A percentile compares a stretch with the other conserved stretches of the same genome.
Evolutionary conservation across 2,888 invertebrate genomes (phyloP).

Genomic region (Halocaridina rubra): DNA sequence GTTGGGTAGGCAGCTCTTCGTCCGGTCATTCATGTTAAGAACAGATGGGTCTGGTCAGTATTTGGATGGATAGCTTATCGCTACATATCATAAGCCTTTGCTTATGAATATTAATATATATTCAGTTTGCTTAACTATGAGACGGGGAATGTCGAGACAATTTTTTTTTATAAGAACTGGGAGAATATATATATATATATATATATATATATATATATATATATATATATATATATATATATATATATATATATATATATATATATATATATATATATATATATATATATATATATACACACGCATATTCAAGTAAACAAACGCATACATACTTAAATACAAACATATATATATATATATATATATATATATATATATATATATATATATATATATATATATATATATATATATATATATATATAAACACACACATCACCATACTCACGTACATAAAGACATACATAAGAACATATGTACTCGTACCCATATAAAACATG

Average conservation of each 20-base stretch:
- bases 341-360: background rate
- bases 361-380: background rate
- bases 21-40: too few relatives aligned
- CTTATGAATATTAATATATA: background rate
- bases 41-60: too few relatives aligned
- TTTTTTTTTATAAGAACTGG: background rate
- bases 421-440: background rate
- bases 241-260: background rate
- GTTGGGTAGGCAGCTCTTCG: too few relatives aligned
- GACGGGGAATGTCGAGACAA: background rate
- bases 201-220: background rate
- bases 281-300: background rate
- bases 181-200: too few relatives aligned
- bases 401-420: background rate
- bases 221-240: background rate
- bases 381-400: background rate
- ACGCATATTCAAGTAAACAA: background rate
- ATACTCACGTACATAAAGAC: background rate
- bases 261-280: constrained; percentile 4
- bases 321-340: too few relatives aligned
- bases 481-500: too few relatives aligned
- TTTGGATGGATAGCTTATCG: background rate
- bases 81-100: background rate
- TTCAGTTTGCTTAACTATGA: background rate
- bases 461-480: too few relatives aligned